phyloP scores from a whole-genome alignment of 2,888 invertebrate species.

The Parasteatoda lunata region DNA sequence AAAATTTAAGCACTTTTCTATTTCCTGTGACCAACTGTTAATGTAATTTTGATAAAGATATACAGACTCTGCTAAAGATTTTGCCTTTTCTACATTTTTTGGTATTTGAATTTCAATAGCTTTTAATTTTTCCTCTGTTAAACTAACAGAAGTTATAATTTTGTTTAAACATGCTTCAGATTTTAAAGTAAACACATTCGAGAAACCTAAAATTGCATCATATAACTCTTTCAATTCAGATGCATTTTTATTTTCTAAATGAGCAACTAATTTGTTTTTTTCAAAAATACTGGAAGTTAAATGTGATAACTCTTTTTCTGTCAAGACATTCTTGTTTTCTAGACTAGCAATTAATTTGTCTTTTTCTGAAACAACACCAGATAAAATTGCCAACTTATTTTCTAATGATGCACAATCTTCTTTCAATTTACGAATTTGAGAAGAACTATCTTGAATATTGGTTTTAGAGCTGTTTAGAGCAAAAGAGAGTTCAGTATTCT shows the following conservation, averaged over 20 bases:
- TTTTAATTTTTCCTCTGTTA: conserved; percentile 30
- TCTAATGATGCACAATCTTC: background rate
- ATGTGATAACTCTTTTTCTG: background rate
- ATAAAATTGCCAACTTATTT: background rate
- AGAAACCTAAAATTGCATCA: conserved; percentile 1
- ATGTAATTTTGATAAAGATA: background rate
- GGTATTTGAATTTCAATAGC: conserved; percentile 19
- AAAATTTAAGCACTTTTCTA: background rate
- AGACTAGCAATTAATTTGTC: background rate
- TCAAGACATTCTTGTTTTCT: background rate
- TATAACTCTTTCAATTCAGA: conserved; percentile 8
- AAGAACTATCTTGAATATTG: background rate
- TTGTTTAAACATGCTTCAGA: conserved; percentile 9
- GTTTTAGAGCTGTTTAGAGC: background rate
- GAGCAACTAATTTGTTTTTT: conserved; percentile 13
- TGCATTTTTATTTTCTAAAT: background rate
- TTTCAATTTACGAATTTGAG: background rate
- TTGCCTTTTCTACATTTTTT: background rate
- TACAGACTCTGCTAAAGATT: conserved; percentile 4
- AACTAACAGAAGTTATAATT: background rate
- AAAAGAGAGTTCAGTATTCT: background rate
- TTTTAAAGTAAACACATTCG: conserved; percentile 2
- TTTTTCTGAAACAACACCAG: background rate
- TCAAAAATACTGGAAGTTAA: background rate
- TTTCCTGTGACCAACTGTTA: background rate